Base-by-base conservation (phyloP, 2,113 vertebrate species). In the Arvicanthis niloticus region DNA sequence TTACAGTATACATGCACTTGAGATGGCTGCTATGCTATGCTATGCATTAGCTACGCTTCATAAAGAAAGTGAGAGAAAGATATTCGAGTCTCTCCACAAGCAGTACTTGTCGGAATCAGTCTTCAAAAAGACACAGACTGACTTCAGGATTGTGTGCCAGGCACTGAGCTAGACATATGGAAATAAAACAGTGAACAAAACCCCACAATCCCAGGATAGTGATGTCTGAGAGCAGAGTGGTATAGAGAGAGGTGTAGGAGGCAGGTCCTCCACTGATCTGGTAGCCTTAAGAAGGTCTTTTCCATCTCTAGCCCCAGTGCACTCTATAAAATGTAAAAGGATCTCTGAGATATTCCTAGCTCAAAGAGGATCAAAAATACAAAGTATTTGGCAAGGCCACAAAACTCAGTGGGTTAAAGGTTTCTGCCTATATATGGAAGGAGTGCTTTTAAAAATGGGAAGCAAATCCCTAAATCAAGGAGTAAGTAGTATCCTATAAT, bases 261-360 rank as follows among this genome's bases (percentile, higher is more conserved):
- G 40, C 29, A 86, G 76, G 75, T 60, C 31, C 48, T 42, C 26
- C 5, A 34, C 4, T 22, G n/a, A 90, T 68, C 77, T 17, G 51
- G 8, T n/a, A 8, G 22, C 53, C 48, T 91, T 76, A 40, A 88
- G 56, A 70, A 92, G 53, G 12, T 70, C 10, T 51, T 89, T 86
- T 92, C 45, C 34, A 42, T 60, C 40, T 89, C 15, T 75, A 81
- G 68, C 48, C 37, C 70, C 81, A 68, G n/a, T 48, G 91, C 56
- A 89, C 34, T 90, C 37, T 86, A 8, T 78, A 91, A 92, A 80
- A 77, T 84, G 29, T 73, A 53, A 95, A 90, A 77, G 77, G 62
- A 67, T 93, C 48, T 82, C 88, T 73, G 91, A 93, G 10, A 86
- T n/a, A 65, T 34, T 45, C 58, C 94, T 48, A 95, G 68, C 51